Evolutionary conservation across 2,888 invertebrate genomes (phyloP).

Genomic region (Sthenelais limicola): DNA sequence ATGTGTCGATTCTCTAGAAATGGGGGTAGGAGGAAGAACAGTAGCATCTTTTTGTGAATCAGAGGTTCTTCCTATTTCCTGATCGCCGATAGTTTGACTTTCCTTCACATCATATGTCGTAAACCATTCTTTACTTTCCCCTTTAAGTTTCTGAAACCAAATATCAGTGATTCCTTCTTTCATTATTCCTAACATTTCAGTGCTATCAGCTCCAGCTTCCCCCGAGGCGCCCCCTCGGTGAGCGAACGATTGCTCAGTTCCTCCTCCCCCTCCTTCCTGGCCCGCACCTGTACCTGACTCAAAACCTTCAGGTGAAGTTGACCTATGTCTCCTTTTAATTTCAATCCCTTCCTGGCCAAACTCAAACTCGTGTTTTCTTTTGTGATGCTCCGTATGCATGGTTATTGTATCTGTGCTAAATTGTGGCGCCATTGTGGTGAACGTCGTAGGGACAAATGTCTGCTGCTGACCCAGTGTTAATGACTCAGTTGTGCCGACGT

Average conservation of each 20-base stretch:
- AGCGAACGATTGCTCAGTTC: not conserved
- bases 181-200: not conserved
- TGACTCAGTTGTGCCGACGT: not conserved
- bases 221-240: not conserved
- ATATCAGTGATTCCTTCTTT: not conserved
- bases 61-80: not conserved
- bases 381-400: not conserved
- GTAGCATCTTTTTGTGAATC: not conserved
- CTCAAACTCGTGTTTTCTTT: conserved; percentile 11
- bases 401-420: not conserved
- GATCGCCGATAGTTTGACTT: not conserved
- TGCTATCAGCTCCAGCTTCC: not conserved
- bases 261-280: not conserved
- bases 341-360: not conserved
- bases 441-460: too few species aligned
- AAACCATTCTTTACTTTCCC: not conserved
- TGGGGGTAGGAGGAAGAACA: too few species aligned
- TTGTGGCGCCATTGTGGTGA: too few species aligned
- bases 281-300: not conserved
- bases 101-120: not conserved
- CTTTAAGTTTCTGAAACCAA: not conserved
- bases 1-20: too few species aligned
- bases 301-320: conserved; percentile 6
- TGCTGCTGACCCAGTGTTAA: too few species aligned
- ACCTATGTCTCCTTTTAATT: conserved; percentile 9